A percentile compares a stretch with the other conserved stretches of the same genome.
These are phyloP conservation scores for Ceratosolen solmsi DNA, from an alignment of 1,140 invertebrate genomes.

Conservation along the genomic window DNA sequence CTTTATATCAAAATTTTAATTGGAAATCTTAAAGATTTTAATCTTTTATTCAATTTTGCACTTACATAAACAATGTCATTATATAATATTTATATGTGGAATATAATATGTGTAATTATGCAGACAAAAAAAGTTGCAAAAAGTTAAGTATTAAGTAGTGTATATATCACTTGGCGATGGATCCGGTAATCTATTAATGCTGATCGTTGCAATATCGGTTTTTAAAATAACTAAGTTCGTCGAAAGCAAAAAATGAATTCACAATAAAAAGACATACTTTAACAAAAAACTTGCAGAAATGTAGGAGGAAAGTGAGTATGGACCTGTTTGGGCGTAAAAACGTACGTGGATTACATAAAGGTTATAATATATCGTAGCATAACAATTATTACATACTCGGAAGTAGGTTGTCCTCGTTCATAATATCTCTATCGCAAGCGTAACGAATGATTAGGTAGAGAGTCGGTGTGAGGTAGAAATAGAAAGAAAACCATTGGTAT, in stretches of 20 bases:
- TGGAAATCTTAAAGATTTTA: no score
- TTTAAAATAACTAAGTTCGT: background rate
- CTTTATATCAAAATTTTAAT: no score
- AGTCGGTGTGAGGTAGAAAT: no score
- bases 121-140: background rate
- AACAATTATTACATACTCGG: constrained; percentile 64
- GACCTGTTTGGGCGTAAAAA: constrained; percentile 57
- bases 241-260: constrained; percentile 8
- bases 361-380: constrained; percentile 59
- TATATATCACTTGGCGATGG: background rate
- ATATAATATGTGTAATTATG: background rate
- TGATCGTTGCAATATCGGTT: background rate
- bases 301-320: constrained; percentile 35
- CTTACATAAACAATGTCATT: background rate
- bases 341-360: constrained; percentile 61
- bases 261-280: background rate
- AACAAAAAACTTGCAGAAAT: constrained; percentile 4
- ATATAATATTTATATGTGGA: background rate
- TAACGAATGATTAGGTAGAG: background rate
- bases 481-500: no score
- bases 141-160: background rate
- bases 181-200: background rate
- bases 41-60: background rate
- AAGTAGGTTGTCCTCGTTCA: constrained; percentile 58
- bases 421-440: constrained; percentile 46